A percentile compares a stretch with the other conserved stretches of the same genome.
These are phyloP conservation scores for Standfussiana lucernea DNA, from an alignment of 2,888 invertebrate species.

Conservation along the genomic window DNA sequence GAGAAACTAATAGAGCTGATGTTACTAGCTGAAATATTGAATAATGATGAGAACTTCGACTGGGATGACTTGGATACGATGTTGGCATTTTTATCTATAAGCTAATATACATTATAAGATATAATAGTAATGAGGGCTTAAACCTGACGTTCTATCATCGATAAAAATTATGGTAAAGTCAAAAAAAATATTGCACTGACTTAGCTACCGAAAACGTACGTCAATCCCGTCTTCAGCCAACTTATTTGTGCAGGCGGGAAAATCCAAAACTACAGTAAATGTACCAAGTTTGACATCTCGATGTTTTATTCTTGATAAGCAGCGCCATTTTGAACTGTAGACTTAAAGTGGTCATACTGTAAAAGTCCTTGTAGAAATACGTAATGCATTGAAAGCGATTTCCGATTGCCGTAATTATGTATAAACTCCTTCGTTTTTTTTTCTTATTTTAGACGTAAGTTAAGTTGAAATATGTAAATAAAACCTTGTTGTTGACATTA, in stretches of 20 bases:
- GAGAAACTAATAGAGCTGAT: constrained; percentile 49
- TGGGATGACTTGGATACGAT: constrained; percentile 52
- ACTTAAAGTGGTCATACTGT: not conserved
- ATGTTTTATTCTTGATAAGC: not conserved
- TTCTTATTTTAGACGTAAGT: not conserved
- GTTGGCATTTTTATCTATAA: constrained; percentile 36
- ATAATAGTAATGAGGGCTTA: not conserved
- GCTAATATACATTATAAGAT: not conserved
- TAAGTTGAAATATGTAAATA: not conserved
- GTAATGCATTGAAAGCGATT: not conserved
- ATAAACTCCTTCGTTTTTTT: not conserved
- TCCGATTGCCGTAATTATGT: not conserved
- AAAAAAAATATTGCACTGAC: not conserved
- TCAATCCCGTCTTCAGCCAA: not conserved
- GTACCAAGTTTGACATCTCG: not conserved
- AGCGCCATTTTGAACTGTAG: not conserved
- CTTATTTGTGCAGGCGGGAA: not conserved
- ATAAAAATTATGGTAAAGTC: no score
- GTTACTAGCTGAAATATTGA: constrained; percentile 51
- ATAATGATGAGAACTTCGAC: constrained; percentile 44
- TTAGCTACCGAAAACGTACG: not conserved
- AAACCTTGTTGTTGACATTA: constrained; percentile 3
- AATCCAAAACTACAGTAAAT: not conserved
- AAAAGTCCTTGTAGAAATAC: not conserved
- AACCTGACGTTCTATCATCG: not conserved